Evolutionary conservation across 2,888 invertebrate species (phyloP), one percentile per base, ranked within the genome.

Genomic region (Lagria hirta): DNA sequence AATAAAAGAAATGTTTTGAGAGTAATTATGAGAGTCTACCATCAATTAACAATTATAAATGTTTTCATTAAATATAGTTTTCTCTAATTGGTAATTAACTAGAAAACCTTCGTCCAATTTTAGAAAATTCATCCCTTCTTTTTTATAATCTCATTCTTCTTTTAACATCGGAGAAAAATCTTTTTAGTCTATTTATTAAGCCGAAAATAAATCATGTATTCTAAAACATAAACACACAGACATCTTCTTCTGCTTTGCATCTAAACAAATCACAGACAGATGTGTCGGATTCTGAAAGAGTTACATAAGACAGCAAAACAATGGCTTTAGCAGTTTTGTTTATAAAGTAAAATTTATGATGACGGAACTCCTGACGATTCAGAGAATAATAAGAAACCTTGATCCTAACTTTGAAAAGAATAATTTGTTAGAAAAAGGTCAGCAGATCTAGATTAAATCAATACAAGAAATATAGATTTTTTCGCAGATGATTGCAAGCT

Each of bases 131-230:
- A 6, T 10, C 17, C 12, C 37, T 30, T 40, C 32, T 30, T 40
- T 30, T 30, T 27, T 36, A 12, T 32, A 17, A 24, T 40, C 18
- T 24, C 40, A 23, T 30, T 29, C 22, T 30, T n/a, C n/a, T 17
- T 30, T 15, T 30, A 20, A 11, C 24, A n/a, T 12, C 24, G 23
- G 16, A 22, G 23, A 2, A 15, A 22, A 11, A 20, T 15, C 27
- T n/a, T n/a, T 41, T 41, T 41, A 26, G 13, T 41, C 4, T 26
- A 33, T 41, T 41, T 41, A 41, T 41, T 41, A 41, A 41, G 10
- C 26, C 26, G 6, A 33, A 41, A 41, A 41, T 41, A 41, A 33
- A 41, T 41, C 41, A 41, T 23, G 18, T 22, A 8, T 11, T 16
- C 23, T 12, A 33, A 33, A 41, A 41, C 32, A 7, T 18, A 33